Conservation (phyloP, 2,113 vertebrate genomes). For the Rhizomys pruinosus region DNA sequence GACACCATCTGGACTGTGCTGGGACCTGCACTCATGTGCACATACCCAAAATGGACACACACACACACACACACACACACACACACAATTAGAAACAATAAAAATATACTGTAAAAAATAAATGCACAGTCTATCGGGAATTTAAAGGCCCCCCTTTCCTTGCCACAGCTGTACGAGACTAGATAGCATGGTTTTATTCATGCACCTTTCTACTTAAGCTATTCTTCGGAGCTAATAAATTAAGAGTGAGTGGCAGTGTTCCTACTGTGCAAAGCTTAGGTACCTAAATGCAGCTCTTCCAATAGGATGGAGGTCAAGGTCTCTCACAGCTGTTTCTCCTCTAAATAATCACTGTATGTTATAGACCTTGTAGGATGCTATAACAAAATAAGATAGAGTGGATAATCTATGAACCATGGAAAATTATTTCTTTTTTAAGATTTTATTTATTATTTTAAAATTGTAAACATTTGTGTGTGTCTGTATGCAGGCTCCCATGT, state of each 20-base stretch:
- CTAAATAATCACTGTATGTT: neutral
- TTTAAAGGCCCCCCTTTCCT: neutral
- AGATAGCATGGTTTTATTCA: neutral
- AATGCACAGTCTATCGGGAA: neutral
- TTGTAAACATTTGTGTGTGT: too few species aligned
- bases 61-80: too few species aligned
- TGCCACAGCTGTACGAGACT: neutral
- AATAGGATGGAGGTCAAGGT: too few species aligned
- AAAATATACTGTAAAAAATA: neutral
- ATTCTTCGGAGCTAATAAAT: slow-evolving; percentile 7
- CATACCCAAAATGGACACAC: too few species aligned
- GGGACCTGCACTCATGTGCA: too few species aligned
- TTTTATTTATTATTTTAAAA: too few species aligned
- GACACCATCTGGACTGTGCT: too few species aligned
- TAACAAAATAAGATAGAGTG: neutral
- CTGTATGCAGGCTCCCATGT: too few species aligned
- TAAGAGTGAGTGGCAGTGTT: neutral
- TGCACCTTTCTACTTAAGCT: neutral
- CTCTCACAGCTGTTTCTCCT: neutral
- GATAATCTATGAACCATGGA: neutral
- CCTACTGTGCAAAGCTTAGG: neutral
- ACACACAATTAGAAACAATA: too few species aligned
- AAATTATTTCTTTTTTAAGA: neutral
- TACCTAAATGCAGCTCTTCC: too few species aligned
- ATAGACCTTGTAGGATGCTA: neutral